Percentiles rank a stretch among this genome's conserved stretches.
phyloP scores from a whole-genome alignment of 2,888 invertebrate species.

The Calliphora vomitoria region DNA sequence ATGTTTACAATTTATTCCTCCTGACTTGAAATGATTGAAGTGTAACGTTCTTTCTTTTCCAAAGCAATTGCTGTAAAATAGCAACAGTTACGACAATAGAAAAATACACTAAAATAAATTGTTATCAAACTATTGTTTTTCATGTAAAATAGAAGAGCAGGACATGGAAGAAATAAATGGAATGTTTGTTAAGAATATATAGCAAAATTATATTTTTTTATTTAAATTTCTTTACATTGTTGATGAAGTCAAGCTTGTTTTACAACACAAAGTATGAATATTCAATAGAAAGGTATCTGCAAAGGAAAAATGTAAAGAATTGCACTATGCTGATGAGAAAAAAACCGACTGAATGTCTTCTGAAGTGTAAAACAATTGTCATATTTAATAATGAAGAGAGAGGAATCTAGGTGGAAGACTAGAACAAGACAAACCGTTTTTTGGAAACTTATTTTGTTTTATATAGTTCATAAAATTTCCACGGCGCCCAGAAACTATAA shows the following conservation, averaged over 20 bases:
- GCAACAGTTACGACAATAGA: constrained; percentile 21
- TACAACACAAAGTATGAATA: constrained; percentile 18
- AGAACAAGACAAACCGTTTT: too few species aligned
- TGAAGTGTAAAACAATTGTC: constrained; percentile 37
- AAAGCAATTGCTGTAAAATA: constrained; percentile 45
- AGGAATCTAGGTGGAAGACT: not conserved
- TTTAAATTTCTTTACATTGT: constrained; percentile 14
- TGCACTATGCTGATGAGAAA: not conserved
- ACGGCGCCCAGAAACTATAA: too few species aligned
- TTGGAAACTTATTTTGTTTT: too few species aligned
- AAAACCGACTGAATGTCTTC: constrained; percentile 12
- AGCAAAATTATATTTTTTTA: not conserved
- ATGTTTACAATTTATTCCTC: constrained; percentile 30
- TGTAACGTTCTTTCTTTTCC: not conserved
- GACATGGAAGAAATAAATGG: not conserved
- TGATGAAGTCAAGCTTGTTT: constrained; percentile 10
- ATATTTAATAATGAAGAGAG: constrained; percentile 11
- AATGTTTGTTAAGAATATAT: not conserved
- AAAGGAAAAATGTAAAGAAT: not conserved
- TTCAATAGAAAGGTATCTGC: constrained; percentile 2
- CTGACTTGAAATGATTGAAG: constrained; percentile 24
- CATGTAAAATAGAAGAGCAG: not conserved
- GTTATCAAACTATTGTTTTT: constrained; percentile 17
- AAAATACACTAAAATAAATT: constrained; percentile 30
- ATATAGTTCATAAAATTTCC: too few species aligned